A percentile compares a stretch with the other conserved stretches of the same genome.
phyloP scores from a whole-genome alignment of 1,140 invertebrate genomes.

The Drosophila serrata region DNA sequence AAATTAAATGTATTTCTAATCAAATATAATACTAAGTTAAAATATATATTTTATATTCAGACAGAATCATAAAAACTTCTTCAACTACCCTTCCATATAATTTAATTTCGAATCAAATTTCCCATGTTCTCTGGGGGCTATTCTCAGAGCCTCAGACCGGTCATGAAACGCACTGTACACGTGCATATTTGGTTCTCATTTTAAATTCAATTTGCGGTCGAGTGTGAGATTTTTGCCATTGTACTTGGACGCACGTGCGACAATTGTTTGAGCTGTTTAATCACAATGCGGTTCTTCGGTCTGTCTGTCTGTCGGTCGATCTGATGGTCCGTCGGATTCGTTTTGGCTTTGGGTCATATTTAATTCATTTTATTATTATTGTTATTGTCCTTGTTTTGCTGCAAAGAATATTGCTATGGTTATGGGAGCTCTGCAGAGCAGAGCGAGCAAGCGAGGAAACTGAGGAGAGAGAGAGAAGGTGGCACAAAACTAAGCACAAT shows the following conservation, averaged over 20 bases:
- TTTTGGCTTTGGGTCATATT: constrained; percentile 59
- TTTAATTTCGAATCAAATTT: neutral
- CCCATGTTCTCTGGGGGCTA: no score
- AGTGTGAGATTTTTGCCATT: constrained; percentile 59
- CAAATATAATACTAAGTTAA: neutral
- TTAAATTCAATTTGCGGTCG: constrained; percentile 70
- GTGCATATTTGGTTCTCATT: constrained; percentile 48
- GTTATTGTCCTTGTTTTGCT: constrained; percentile 60
- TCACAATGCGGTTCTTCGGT: constrained; percentile 33
- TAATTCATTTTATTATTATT: constrained; percentile 82
- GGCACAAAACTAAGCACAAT: constrained; percentile 55
- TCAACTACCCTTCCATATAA: neutral
- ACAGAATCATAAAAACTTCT: neutral
- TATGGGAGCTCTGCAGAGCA: constrained; percentile 41
- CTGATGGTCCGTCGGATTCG: neutral
- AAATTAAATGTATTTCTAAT: constrained; percentile 4
- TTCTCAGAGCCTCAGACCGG: neutral
- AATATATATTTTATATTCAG: neutral
- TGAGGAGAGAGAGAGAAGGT: neutral
- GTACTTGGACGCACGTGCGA: constrained; percentile 47
- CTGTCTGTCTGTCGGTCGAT: no score
- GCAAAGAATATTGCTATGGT: constrained; percentile 48
- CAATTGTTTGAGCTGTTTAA: constrained; percentile 55
- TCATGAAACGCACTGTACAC: constrained; percentile 3
- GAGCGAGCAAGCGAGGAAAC: neutral